These are phyloP conservation scores for Sphecodes monilicornis DNA, from an alignment of 2,888 invertebrate species.

Conservation along the genomic window DNA sequence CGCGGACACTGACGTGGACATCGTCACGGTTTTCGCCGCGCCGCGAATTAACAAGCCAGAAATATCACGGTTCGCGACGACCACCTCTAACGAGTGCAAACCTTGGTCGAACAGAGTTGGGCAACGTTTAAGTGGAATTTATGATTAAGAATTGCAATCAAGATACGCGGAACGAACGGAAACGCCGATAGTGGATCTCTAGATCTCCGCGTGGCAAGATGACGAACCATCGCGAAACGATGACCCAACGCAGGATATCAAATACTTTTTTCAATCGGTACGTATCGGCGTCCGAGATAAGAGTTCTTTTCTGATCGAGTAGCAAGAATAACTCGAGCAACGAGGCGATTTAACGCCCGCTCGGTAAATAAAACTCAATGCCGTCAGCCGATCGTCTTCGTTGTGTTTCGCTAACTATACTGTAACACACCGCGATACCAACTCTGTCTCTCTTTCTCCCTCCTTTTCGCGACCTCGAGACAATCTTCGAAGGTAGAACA, in stretches of 20 bases:
- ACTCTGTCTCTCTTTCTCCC: neutral
- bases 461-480: neutral
- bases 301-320: neutral
- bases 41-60: neutral
- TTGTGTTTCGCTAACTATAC: neutral
- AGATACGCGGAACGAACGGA: neutral
- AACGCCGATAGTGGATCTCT: neutral
- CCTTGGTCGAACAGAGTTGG: neutral
- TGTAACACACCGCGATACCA: neutral
- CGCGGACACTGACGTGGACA: neutral
- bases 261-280: neutral
- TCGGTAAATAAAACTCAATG: slow-evolving; percentile 45
- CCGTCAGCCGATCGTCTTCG: slow-evolving; percentile 21
- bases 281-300: slow-evolving; percentile 28
- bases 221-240: neutral
- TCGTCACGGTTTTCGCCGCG: neutral
- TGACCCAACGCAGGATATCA: slow-evolving; percentile 5
- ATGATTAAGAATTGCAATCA: neutral
- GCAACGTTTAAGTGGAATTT: neutral
- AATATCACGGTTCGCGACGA: neutral
- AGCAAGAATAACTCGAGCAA: slow-evolving; percentile 32
- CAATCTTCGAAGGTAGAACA: neutral
- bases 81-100: neutral
- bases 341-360: slow-evolving; percentile 20
- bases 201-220: neutral